Conservation (phyloP, 2,797 vertebrate genomes). For the Sebastes vulpes region DNA sequence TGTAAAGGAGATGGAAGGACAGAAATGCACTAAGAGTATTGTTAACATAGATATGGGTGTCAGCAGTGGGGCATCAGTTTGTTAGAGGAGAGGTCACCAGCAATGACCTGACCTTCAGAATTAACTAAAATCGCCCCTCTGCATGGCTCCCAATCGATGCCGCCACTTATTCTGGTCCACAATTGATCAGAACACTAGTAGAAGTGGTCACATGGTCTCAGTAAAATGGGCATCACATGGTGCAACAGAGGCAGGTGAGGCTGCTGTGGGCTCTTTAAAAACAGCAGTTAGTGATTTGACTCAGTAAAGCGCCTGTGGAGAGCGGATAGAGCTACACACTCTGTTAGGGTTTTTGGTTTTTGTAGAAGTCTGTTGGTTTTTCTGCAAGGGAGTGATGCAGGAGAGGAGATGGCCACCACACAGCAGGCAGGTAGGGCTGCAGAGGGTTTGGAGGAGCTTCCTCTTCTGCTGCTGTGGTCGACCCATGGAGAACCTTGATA, state of each 20-base stretch:
- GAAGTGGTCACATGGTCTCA: conserved; percentile 20
- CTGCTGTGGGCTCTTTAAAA: conserved; percentile 24
- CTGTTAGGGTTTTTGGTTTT: not conserved
- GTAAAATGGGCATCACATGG: conserved; percentile 37
- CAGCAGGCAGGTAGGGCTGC: conserved; percentile 24
- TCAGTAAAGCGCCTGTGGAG: not conserved
- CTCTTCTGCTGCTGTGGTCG: conserved; percentile 39
- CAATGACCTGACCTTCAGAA: conserved; percentile 15
- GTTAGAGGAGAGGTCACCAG: not conserved
- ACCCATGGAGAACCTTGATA: conserved; percentile 50
- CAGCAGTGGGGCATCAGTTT: not conserved
- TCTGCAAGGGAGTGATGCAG: conserved; percentile 33
- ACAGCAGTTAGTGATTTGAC: not conserved
- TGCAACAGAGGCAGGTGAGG: conserved; percentile 50
- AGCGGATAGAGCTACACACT: not conserved
- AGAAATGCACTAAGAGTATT: not conserved
- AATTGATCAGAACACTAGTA: conserved; percentile 47
- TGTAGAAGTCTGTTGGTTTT: not conserved
- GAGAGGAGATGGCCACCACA: conserved; percentile 29
- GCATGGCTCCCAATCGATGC: conserved; percentile 43
- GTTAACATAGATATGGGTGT: not conserved
- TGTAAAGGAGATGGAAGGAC: not conserved
- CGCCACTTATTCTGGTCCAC: conserved; percentile 51
- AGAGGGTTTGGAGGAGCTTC: conserved; percentile 30
- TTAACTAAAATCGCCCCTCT: conserved; percentile 50